Base-by-base conservation (phyloP, 2,797 vertebrate genomes). In the Masticophis lateralis region DNA sequence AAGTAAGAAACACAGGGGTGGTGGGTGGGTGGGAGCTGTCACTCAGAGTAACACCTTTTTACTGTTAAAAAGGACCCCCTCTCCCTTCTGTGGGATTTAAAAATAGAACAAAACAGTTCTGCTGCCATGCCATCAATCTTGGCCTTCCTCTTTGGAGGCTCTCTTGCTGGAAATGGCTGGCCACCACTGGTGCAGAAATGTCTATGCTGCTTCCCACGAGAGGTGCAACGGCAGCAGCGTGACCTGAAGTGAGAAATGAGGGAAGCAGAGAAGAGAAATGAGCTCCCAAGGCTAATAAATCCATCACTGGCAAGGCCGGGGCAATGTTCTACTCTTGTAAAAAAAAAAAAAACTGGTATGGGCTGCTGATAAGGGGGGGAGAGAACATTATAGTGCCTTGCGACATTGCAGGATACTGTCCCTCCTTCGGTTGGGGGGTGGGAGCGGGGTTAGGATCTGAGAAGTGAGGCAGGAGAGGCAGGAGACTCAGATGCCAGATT, bases 231-330 rank as follows among this genome's bases (percentile, higher is more conserved):
- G 18, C 13, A 12, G 32, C 5, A 12, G 55, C 25, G 66, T 55
- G 43, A 56, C 92, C 88, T n/a, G 12, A 61, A 74, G 63, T 90
- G 92, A 93, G 32, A 63, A 88, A 88, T 74, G 86, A 83, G 87
- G 57, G 47, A 89, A 86, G 87, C 20, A 13, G 43, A 14, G 57
- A 53, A 16, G 86, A 60, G 56, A 22, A 61, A 61, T 87, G 22
- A 13, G 18, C n/a, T 91, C 61, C 55, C 2, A 43, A 91, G n/a
- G 27, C 32, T 83, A 61, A 93, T 93, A 93, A 93, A 93, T 91
- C 86, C 25, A 47, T 89, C 90, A 61, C 25, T 13, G 66, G 87
- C 92, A 91, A 93, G 92, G 90, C 87, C 92, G 83, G 88, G 83
- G 87, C 66, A 43, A 93, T 86, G 47, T 86, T n/a, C 43, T 79